phyloP scores from a whole-genome alignment of 2,113 vertebrate genomes.

The Daboia siamensis region DNA sequence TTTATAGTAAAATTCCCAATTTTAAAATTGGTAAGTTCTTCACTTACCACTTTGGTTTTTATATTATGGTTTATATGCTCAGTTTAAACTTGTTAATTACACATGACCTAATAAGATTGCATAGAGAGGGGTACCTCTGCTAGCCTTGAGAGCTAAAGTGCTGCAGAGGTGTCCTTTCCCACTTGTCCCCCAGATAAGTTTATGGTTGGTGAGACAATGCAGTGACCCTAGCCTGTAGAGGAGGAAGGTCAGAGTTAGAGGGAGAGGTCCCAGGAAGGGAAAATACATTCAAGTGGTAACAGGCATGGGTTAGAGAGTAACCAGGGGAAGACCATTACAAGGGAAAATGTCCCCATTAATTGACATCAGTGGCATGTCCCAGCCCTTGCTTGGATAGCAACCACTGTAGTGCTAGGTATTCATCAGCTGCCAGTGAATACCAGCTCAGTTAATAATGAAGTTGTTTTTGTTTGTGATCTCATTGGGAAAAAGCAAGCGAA shows the following conservation, averaged over 20 bases:
- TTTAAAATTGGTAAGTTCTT: constrained; percentile 36
- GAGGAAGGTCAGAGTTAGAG: background rate
- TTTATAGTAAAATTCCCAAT: constrained; percentile 20
- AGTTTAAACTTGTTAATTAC: background rate
- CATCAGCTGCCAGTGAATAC: background rate
- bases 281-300: background rate
- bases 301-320: background rate
- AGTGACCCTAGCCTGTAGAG: background rate
- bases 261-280: background rate
- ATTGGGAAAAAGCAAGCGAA: background rate
- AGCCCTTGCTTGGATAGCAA: background rate
- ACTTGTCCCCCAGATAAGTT: background rate
- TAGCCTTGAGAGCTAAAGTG: background rate
- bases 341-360: background rate
- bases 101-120: background rate
- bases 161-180: background rate
- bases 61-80: background rate
- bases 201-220: background rate
- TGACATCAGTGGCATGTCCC: background rate
- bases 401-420: background rate
- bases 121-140: background rate
- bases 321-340: background rate
- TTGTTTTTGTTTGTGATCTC: background rate
- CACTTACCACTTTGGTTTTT: background rate
- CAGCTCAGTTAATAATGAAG: background rate